Percentiles rank a stretch among this genome's conserved stretches.
These are phyloP conservation scores for Zaprionus nigranus DNA, from an alignment of 1,140 invertebrate genomes.

Conservation along the genomic window DNA sequence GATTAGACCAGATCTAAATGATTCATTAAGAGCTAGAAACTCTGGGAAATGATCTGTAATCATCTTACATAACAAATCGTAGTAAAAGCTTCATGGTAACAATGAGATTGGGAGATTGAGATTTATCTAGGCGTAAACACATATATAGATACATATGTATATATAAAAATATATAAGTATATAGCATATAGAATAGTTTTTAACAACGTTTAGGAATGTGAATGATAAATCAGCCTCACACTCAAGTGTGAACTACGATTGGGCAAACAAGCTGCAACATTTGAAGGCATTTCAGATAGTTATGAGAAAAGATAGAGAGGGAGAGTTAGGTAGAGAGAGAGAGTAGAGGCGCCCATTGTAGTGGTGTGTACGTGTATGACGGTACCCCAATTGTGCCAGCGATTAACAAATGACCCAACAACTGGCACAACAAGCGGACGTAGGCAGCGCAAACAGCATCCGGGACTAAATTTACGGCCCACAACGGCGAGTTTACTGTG, in stretches of 20 bases:
- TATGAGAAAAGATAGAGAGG: neutral
- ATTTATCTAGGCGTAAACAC: too few relatives aligned
- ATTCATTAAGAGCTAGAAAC: neutral
- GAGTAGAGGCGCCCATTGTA: neutral
- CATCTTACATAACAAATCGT: too few relatives aligned
- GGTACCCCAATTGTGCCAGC: neutral
- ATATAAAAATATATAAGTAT: too few relatives aligned
- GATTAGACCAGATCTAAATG: neutral
- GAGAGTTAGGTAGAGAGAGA: neutral
- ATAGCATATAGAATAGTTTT: too few relatives aligned
- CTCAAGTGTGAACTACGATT: neutral
- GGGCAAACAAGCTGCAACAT: neutral
- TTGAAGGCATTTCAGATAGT: too few relatives aligned
- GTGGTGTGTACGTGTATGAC: neutral
- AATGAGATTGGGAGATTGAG: too few relatives aligned
- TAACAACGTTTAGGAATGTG: too few relatives aligned
- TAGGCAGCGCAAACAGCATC: neutral
- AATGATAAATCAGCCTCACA: too few relatives aligned
- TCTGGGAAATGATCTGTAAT: too few relatives aligned
- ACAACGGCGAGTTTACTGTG: neutral
- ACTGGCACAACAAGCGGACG: slow-evolving; percentile 18
- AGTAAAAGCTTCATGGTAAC: too few relatives aligned
- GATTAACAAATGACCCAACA: slow-evolving; percentile 17
- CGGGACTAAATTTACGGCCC: neutral
- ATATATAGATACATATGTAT: too few relatives aligned